Conservation (phyloP, 2,113 vertebrate species). For the Phaethon lepturus region DNA sequence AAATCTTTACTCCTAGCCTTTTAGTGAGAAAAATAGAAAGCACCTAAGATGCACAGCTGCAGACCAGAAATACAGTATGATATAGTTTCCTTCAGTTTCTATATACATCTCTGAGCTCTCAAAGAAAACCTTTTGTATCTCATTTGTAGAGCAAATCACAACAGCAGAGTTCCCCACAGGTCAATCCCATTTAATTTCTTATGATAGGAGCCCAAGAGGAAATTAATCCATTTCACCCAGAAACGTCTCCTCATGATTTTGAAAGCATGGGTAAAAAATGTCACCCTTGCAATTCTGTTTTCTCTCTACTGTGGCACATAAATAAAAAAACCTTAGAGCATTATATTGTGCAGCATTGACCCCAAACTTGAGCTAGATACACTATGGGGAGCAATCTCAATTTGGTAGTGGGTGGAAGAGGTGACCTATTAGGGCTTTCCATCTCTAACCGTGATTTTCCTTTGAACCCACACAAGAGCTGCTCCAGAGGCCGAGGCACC, state of each 20-base stretch:
- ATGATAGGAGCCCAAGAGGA: neutral
- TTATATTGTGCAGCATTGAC: neutral
- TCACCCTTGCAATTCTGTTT: neutral
- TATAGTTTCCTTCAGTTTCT: conserved; percentile 2
- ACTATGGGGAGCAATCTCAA: neutral
- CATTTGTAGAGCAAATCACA: conserved; percentile 49
- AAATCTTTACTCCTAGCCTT: neutral
- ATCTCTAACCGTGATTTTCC: neutral
- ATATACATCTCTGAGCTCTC: neutral
- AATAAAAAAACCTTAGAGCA: conserved; percentile 29
- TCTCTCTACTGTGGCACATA: neutral
- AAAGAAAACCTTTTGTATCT: conserved; percentile 48
- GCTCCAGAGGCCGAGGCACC: neutral
- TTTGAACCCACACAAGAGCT: neutral
- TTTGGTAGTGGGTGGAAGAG: neutral
- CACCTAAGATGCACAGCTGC: neutral
- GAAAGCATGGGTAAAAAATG: neutral
- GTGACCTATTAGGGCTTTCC: neutral
- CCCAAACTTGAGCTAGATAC: neutral
- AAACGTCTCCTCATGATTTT: neutral
- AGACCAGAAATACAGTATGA: neutral
- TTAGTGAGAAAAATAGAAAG: neutral
- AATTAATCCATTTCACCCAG: conserved; percentile 32
- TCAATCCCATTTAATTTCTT: conserved; percentile 46
- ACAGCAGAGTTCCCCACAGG: conserved; percentile 1